Evolutionary conservation across 2,113 vertebrate species (phyloP).

Genomic region (Heterochromis multidens): DNA sequence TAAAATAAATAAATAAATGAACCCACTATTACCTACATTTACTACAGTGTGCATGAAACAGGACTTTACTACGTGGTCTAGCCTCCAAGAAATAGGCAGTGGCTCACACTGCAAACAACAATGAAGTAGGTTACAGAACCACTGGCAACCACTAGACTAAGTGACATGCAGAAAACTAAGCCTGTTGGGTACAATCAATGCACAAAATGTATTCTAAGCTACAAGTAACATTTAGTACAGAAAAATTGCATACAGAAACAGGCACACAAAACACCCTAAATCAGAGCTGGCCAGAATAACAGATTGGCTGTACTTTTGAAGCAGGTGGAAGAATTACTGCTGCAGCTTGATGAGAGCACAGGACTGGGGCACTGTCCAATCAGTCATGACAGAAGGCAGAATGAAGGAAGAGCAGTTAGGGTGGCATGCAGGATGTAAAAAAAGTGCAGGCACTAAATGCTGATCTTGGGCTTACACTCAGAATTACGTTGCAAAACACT

Average conservation of each 20-base stretch:
- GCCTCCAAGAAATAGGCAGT: not conserved
- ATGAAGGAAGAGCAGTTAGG: not conserved
- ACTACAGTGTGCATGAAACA: not conserved
- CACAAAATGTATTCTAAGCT: not conserved
- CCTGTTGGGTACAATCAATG: not conserved
- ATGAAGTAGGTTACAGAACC: not conserved
- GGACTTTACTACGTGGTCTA: not conserved
- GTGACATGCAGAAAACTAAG: not conserved
- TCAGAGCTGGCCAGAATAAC: not conserved
- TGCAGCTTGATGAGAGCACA: not conserved
- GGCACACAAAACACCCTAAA: not conserved
- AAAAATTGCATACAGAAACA: not conserved
- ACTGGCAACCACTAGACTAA: not conserved
- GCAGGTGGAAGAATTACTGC: not conserved
- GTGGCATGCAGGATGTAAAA: not conserved
- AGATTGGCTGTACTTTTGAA: not conserved
- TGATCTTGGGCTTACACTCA: not conserved
- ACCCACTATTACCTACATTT: not conserved
- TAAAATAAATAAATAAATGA: not conserved
- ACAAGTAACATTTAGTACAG: not conserved
- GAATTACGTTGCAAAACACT: not conserved
- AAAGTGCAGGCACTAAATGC: not conserved
- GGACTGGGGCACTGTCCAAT: not conserved
- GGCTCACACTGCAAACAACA: not conserved
- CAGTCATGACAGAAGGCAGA: not conserved